Base-by-base conservation (phyloP, 1,140 invertebrate species). In the Ectropis grisescens region DNA sequence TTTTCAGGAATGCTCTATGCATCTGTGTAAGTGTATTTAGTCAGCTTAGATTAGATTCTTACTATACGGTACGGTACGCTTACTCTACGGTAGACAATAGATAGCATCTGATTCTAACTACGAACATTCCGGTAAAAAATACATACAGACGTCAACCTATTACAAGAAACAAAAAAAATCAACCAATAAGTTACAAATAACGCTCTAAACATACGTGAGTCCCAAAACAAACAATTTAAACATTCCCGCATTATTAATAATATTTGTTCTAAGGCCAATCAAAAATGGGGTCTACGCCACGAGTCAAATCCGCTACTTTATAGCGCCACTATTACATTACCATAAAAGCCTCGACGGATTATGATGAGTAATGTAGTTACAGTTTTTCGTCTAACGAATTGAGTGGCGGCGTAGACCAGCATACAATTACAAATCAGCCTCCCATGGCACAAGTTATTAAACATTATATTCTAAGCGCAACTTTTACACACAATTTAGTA, bases 401-500 rank as follows among this genome's bases (percentile, higher is more conserved):
- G n/a, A n/a, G n/a, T n/a, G n/a, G n/a, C n/a, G n/a, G n/a, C n/a
- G n/a, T n/a, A n/a, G n/a, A n/a, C n/a, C n/a, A 31, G 53, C 47
- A 33, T 49, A 70, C 64, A 64, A 70, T 74, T 64, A 67, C 58
- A 53, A 54, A 66, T 62, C 65, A 66, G 53, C 64, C 57, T 61
- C 62, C 60, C 64, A 55, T 59, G 60, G 55, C 49, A 67, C 42
- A 55, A 64, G 60, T 75, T 75, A 79, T 75, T 79, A 79, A 75
- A 75, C 66, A 72, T 61, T 53, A 59, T 55, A 51, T 61, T 74
- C 67, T 66, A 74, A 74, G 64, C 65, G 58, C 52, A 53, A 65
- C 56, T 70, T 79, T 79, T 71, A 79, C 67, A 74, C 52, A 74
- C 69, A 74, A 79, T 76, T 76, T 79, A 70, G 55, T 72, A 61